Conservation (phyloP, 2,888 invertebrate genomes). For the Ernsta delagoae region DNA sequence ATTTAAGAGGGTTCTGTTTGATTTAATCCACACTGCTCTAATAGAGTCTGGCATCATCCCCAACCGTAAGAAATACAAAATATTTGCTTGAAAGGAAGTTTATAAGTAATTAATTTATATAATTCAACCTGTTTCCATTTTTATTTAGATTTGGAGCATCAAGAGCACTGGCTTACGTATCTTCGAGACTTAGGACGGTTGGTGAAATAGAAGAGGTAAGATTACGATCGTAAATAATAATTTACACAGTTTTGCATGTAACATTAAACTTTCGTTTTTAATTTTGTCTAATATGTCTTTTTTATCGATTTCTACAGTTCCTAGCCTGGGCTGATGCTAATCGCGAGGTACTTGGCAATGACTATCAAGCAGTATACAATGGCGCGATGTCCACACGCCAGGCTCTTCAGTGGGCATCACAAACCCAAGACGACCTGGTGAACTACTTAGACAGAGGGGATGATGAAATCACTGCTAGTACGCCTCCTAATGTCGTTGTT, state of each 20-base stretch:
- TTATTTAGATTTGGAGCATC: constrained; percentile 59
- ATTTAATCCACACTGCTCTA: too few species aligned
- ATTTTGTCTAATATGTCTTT: too few species aligned
- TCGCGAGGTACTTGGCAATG: constrained; percentile 47
- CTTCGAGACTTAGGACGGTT: constrained; percentile 60
- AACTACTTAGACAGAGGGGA: constrained; percentile 55
- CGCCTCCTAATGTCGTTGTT: constrained; percentile 36
- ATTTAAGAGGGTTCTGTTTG: too few species aligned
- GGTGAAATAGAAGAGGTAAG: constrained; percentile 47
- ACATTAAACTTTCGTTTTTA: too few species aligned
- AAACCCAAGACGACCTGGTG: constrained; percentile 52
- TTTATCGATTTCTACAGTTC: constrained; percentile 55
- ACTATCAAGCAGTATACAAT: constrained; percentile 42
- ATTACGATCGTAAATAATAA: not conserved
- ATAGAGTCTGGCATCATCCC: too few species aligned
- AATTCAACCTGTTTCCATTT: not conserved
- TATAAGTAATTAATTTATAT: too few species aligned
- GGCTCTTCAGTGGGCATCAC: constrained; percentile 56
- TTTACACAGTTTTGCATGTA: too few species aligned
- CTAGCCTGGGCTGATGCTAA: constrained; percentile 58
- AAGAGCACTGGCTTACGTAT: constrained; percentile 62
- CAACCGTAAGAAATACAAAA: too few species aligned
- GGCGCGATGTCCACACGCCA: constrained; percentile 50
- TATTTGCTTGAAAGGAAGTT: too few species aligned
- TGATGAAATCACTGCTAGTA: constrained; percentile 43